Evolutionary conservation across 2,888 invertebrate species (phyloP).

Genomic region (Heliconius ethilla): DNA sequence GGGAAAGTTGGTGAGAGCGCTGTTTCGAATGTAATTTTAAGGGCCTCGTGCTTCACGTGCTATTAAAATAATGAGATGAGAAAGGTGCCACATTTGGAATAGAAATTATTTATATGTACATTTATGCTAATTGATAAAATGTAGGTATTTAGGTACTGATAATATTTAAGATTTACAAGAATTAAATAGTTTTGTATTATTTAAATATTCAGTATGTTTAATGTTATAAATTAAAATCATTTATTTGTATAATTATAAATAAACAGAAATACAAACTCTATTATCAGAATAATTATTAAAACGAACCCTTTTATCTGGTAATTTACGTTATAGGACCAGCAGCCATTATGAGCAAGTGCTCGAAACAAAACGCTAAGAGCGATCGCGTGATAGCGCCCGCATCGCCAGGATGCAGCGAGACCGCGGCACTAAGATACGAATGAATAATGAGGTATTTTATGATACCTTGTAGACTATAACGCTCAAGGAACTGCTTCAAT

Average conservation of each 20-base stretch:
- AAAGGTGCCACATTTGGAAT: conserved; percentile 49
- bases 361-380: conserved; percentile 56
- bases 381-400: conserved; percentile 61
- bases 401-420: conserved; percentile 61
- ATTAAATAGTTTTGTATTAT: background rate
- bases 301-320: conserved; percentile 49
- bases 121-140: background rate
- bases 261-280: conserved; percentile 49
- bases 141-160: too few relatives aligned
- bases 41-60: conserved; percentile 76
- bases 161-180: background rate
- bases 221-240: background rate
- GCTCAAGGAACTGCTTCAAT: conserved; percentile 45
- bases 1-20: conserved; percentile 81
- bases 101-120: background rate
- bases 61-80: conserved; percentile 79
- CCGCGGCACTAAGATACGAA: conserved; percentile 61
- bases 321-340: conserved; percentile 55
- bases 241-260: background rate
- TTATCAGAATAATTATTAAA: conserved; percentile 41
- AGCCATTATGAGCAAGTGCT: conserved; percentile 41
- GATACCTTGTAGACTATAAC: conserved; percentile 59
- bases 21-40: conserved; percentile 82
- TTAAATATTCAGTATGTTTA: background rate
- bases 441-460: conserved; percentile 70